Base-by-base conservation (phyloP, 2,888 invertebrate species). In the Drosophila conformis region DNA sequence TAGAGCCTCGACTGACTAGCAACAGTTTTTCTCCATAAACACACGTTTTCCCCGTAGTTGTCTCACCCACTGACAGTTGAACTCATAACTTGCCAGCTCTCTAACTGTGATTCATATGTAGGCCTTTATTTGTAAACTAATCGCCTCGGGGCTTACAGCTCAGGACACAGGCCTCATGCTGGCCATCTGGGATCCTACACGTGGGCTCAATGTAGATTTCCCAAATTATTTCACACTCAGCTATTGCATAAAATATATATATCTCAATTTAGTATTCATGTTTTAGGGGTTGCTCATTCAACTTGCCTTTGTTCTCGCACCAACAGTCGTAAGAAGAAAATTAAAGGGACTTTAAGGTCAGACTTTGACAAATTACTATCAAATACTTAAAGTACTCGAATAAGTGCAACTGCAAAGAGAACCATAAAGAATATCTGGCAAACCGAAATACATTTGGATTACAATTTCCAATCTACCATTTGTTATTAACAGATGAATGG, bases 31-130 rank as follows among this genome's bases (percentile, higher is more conserved):
- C 80, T 59, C 69, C 77, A 82, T 85, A 82, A 80, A 65, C 83
- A 71, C 68, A 73, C 57, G 73, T 64, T 72, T 82, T 75, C 4
- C 15, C 27, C 49, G n/a, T n/a, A 84, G 76, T 66, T 69, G 71
- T 58, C 15, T 46, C 59, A 8, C 60, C 40, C 42, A 46, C 58
- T 59, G 78, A 54, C 73, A 76, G 69, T 72, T 54, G 67, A 61
- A 53, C 64, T 56, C 66, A 73, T 72, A 80, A 71, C 75, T 79
- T 59, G 59, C 56, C 70, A 13, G 51, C 49, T 21, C 49, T 52
- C 52, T 79, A 79, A 79, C 73, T 84, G 69, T 76, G 73, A 84
- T 83, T 87, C 76, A 78, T 80, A 82, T 74, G 68, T 59, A 67
- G 64, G 49, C 73, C 67, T 70, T 73, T 60, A 78, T 67, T 82